Evolutionary conservation across 1,140 invertebrate species (phyloP).

Genomic region (Apis mellifera): DNA sequence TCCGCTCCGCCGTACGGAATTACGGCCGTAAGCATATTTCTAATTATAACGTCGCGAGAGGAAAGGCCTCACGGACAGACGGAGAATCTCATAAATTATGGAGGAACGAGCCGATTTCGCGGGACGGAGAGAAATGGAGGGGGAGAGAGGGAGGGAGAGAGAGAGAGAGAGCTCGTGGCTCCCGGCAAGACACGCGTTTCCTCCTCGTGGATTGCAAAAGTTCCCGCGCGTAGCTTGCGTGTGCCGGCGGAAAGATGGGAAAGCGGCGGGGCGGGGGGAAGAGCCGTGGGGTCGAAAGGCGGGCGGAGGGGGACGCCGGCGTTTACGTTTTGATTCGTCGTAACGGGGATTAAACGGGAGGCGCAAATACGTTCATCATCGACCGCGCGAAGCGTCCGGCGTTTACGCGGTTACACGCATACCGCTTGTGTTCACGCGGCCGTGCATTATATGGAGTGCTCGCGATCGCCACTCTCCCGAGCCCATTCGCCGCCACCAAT

Average conservation of each 20-base stretch:
- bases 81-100: conserved; percentile 69
- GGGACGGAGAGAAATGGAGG: neutral
- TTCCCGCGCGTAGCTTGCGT: neutral
- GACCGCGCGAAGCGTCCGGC: conserved; percentile 38
- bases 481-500: conserved; percentile 71
- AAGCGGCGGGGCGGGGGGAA: neutral
- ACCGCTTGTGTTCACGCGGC: conserved; percentile 27
- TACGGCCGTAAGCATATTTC: conserved; percentile 73
- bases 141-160: neutral
- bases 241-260: neutral
- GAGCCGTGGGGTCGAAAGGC: neutral
- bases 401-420: conserved; percentile 34
- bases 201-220: neutral
- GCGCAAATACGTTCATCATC: conserved; percentile 62
- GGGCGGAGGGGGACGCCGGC: neutral
- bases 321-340: conserved; percentile 67
- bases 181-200: neutral
- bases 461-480: conserved; percentile 46
- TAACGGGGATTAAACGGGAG: conserved; percentile 61
- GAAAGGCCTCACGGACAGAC: conserved; percentile 63
- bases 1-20: conserved; percentile 46
- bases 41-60: conserved; percentile 70
- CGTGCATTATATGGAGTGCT: conserved; percentile 10
- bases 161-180: neutral
- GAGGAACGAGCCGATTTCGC: conserved; percentile 37